phyloP scores from a whole-genome alignment of 1,140 invertebrate species.

The Micrasema longulum region DNA sequence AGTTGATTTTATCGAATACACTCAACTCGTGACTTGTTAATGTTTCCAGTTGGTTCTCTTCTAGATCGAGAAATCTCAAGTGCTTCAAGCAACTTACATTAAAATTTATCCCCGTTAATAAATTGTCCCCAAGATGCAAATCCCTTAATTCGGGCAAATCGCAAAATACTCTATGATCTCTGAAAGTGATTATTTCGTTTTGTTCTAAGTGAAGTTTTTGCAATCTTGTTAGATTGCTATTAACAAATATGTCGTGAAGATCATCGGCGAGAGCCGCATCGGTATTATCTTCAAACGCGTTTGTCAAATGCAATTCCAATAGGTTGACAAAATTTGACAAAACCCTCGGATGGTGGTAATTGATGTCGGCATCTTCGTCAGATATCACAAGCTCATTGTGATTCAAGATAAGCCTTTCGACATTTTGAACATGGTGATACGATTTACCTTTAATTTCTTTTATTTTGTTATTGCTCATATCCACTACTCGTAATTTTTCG shows the following conservation, averaged over 20 bases:
- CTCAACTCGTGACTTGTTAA: conserved; percentile 72
- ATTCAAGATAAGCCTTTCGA: conserved; percentile 79
- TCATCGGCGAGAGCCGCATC: conserved; percentile 73
- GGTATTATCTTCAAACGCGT: conserved; percentile 79
- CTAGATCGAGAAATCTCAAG: conserved; percentile 77
- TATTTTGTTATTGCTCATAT: conserved; percentile 85
- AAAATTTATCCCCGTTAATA: conserved; percentile 73
- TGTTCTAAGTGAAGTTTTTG: conserved; percentile 83
- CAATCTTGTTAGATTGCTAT: conserved; percentile 75
- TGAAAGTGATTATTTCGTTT: conserved; percentile 79
- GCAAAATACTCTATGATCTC: conserved; percentile 77
- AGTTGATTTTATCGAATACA: conserved; percentile 70
- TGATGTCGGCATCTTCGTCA: conserved; percentile 67
- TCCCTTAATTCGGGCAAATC: conserved; percentile 76
- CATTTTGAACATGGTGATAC: conserved; percentile 80
- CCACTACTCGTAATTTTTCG: conserved; percentile 74
- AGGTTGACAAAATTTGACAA: conserved; percentile 84
- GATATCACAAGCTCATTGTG: conserved; percentile 79
- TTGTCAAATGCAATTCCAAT: conserved; percentile 78
- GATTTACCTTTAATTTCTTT: conserved; percentile 80
- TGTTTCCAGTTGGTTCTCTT: conserved; percentile 75
- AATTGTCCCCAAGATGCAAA: conserved; percentile 78
- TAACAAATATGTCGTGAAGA: conserved; percentile 79
- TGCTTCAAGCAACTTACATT: conserved; percentile 76
- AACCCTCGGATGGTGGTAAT: conserved; percentile 77